Evolutionary conservation across 2,113 vertebrate species (phyloP).

Genomic region (Cepphus grylle): DNA sequence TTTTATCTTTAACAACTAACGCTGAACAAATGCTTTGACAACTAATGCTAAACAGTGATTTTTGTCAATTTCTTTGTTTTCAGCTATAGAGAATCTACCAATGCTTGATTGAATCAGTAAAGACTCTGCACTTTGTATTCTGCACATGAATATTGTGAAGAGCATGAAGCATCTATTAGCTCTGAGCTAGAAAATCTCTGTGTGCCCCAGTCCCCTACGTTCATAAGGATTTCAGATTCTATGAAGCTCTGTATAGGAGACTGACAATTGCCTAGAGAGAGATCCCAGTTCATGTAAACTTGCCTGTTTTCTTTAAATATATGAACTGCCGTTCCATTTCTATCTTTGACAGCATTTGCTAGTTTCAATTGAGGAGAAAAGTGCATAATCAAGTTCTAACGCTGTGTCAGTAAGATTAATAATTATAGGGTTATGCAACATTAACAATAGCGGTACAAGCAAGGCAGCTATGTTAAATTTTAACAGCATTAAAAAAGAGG

Average conservation of each 20-base stretch:
- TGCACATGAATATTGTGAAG: background rate
- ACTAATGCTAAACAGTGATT: background rate
- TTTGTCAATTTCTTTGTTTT: background rate
- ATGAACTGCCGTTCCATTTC: background rate
- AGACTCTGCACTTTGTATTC: background rate
- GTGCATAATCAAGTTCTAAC: background rate
- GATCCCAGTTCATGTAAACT: background rate
- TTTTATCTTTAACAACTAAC: background rate
- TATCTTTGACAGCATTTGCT: background rate
- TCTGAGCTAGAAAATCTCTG: background rate
- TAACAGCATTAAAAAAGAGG: background rate
- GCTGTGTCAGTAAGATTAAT: background rate
- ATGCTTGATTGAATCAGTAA: background rate
- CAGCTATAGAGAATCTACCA: background rate
- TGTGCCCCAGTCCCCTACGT: background rate
- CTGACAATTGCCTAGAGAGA: background rate
- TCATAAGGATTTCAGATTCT: background rate
- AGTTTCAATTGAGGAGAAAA: background rate
- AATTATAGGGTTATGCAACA: constrained; percentile 14
- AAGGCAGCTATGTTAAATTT: background rate
- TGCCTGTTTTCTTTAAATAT: background rate
- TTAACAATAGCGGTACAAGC: background rate
- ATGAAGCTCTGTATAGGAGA: background rate
- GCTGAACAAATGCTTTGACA: background rate
- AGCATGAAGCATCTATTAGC: background rate